Evolutionary conservation across 2,113 vertebrate genomes (phyloP).

Genomic region (Equus przewalskii): DNA sequence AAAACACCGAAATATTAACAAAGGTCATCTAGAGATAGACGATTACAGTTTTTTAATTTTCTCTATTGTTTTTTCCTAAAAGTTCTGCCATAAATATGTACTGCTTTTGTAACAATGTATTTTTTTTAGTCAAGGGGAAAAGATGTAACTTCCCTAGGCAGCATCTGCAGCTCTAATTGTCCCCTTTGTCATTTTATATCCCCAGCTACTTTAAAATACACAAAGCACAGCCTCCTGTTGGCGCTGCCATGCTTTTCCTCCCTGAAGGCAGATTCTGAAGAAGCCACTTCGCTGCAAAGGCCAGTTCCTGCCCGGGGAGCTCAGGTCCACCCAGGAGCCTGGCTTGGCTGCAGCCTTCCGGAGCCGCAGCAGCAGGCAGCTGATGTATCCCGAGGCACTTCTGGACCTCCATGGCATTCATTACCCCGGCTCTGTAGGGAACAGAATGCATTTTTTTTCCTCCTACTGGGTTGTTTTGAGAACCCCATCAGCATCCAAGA

Average conservation of each 20-base stretch:
- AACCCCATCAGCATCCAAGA: background rate
- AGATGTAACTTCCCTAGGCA: background rate
- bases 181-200: background rate
- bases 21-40: background rate
- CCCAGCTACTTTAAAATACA: slow-evolving; percentile 59
- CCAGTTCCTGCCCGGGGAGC: slow-evolving; percentile 10
- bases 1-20: slow-evolving; percentile 15
- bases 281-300: slow-evolving; percentile 53
- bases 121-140: slow-evolving; percentile 26
- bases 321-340: background rate
- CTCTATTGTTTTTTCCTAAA: background rate
- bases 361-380: background rate
- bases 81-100: background rate
- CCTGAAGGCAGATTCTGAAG: background rate
- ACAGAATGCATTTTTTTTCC: background rate
- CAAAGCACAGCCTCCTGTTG: slow-evolving; percentile 46
- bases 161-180: slow-evolving; percentile 12
- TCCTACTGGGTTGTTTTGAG: slow-evolving; percentile 15
- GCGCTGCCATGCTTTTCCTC: background rate
- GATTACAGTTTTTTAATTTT: background rate
- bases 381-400: background rate
- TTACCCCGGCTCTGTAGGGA: slow-evolving; percentile 69
- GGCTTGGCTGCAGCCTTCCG: background rate
- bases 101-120: background rate
- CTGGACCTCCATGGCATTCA: slow-evolving; percentile 57